These are phyloP conservation scores for Netelia inedita DNA, from an alignment of 2,888 invertebrate species.

Conservation along the genomic window DNA sequence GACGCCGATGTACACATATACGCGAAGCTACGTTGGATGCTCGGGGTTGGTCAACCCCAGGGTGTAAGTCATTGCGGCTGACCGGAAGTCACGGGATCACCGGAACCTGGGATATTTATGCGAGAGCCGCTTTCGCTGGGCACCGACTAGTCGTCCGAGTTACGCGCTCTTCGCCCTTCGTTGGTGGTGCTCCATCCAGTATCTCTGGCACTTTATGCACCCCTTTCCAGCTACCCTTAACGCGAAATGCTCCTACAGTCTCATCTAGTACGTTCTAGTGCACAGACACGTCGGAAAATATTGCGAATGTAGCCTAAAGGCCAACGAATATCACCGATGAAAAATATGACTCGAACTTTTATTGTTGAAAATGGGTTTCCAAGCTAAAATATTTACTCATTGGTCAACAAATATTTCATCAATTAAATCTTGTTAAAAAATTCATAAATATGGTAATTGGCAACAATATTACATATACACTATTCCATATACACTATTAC, in stretches of 20 bases:
- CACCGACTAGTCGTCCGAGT: slow-evolving; percentile 67
- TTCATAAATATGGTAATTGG: too few relatives aligned
- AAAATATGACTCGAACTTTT: background rate
- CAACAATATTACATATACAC: too few relatives aligned
- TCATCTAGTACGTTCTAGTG: background rate
- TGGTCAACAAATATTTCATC: too few relatives aligned
- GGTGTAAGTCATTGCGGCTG: slow-evolving; percentile 85
- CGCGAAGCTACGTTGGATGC: slow-evolving; percentile 14
- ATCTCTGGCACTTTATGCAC: slow-evolving; percentile 36
- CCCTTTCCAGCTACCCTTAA: slow-evolving; percentile 24
- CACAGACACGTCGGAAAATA: background rate
- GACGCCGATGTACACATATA: background rate
- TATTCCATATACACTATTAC: too few relatives aligned
- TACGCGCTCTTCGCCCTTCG: slow-evolving; percentile 37
- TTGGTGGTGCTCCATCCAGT: slow-evolving; percentile 44
- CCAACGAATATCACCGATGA: background rate
- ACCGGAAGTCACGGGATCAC: slow-evolving; percentile 85
- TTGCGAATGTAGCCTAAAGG: background rate
- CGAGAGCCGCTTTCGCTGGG: slow-evolving; percentile 75
- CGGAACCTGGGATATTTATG: slow-evolving; percentile 85
- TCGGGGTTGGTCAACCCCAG: slow-evolving; percentile 71
- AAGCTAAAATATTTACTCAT: too few relatives aligned
- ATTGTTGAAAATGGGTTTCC: too few relatives aligned
- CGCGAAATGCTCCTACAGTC: slow-evolving; percentile 7
- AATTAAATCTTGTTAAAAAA: too few relatives aligned